Base-by-base conservation (phyloP, 2,888 invertebrate species). In the Aproaerema taeniolella region DNA sequence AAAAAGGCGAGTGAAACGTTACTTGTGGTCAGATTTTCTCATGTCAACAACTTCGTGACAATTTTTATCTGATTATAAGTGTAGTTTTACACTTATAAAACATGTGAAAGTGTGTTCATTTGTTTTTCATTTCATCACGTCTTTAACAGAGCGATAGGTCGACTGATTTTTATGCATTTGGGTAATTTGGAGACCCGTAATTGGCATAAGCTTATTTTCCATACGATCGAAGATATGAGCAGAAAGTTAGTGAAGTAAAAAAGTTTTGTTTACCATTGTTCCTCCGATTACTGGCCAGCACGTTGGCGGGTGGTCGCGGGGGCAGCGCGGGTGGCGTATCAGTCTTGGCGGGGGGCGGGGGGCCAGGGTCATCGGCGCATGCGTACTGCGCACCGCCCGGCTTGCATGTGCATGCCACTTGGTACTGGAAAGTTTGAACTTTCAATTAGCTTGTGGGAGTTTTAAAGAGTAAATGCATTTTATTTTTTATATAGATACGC, bases 281-380 rank as follows among this genome's bases (percentile, higher is more conserved):
- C 24, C 85, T 57, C 31, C 85, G 57, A 25, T 76, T 77, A 0
- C 75, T 63, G 1, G 73, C 71, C 0, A 82, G 63, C 5, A 76
- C 69, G 45, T 75, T 80, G 12, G 82, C 72, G 0, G 87, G 83
- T 0, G 88, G 88, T 1, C 88, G 60, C 0, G 88, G 88, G 0
- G 88, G 88, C 16, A 88, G 60, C 2, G 88, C 88, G 1, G 88
- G 88, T 0, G 88, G 88, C 1, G 83, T 78, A 65, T 83, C 83
- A 0, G 78, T 74, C 62, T 83, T 81, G n/a, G 76, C 80, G 7
- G 83, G 81, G 0, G 81, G 71, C 1, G 81, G 75, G 11, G 85
- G 79, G 0, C 83, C 81, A 0, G 83, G 78, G 42, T 83, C 83
- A 45, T 81, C 81, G 0, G 85, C 80, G 57, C 82, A 75, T 28